Conservation (phyloP, 2,113 vertebrate species). For the Aldabrachelys gigantea region DNA sequence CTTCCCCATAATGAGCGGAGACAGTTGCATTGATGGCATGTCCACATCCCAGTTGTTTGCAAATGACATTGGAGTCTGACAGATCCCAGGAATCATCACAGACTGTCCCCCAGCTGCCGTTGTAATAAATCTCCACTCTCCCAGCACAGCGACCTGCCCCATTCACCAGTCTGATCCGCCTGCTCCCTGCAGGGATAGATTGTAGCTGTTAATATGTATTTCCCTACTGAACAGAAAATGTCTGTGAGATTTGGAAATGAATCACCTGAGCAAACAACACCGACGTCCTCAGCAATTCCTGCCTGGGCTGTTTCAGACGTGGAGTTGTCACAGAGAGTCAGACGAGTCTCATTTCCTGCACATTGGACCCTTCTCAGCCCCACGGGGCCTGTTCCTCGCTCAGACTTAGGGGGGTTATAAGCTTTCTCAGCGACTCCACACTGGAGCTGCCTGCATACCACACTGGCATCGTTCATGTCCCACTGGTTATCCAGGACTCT, state of each 20-base stretch:
- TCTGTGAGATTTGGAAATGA: no score
- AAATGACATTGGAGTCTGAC: no score
- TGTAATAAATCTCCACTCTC: slow-evolving; percentile 66
- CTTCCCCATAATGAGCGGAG: slow-evolving; percentile 55
- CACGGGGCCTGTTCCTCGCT: slow-evolving; percentile 56
- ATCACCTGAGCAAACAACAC: slow-evolving; percentile 68
- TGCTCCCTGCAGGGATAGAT: slow-evolving; percentile 22
- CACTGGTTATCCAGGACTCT: slow-evolving; percentile 11
- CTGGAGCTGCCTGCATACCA: slow-evolving; percentile 58
- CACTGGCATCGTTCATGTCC: slow-evolving; percentile 20
- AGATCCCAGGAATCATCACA: no score
- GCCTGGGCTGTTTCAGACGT: no score
- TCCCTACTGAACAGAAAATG: no score
- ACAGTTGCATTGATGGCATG: slow-evolving; percentile 25
- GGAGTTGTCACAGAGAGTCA: no score
- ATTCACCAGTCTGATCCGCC: slow-evolving; percentile 40
- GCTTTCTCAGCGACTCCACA: slow-evolving; percentile 52
- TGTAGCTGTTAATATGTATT: no score
- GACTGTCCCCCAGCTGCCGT: slow-evolving; percentile 67
- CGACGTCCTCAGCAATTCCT: neutral
- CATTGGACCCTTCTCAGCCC: neutral
- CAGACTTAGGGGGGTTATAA: slow-evolving; percentile 1
- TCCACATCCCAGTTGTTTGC: slow-evolving; percentile 72
- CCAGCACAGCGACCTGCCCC: slow-evolving; percentile 55
- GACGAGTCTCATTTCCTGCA: no score